phyloP scores from a whole-genome alignment of 2,888 invertebrate species.

The Limnephilus rhombicus region DNA sequence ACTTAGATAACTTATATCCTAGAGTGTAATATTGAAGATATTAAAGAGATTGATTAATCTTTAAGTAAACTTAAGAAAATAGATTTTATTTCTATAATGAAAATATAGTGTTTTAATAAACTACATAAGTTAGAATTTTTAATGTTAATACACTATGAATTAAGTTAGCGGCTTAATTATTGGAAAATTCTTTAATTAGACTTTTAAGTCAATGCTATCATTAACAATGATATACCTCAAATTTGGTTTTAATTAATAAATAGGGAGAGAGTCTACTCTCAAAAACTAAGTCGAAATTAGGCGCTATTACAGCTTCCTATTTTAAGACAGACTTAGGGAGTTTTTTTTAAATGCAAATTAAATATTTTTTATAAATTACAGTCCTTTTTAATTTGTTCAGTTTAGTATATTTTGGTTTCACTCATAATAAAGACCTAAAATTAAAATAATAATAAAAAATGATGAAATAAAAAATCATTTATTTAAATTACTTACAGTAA shows the following conservation, averaged over 20 bases:
- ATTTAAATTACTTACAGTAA: slow-evolving; percentile 52
- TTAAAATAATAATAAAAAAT: slow-evolving; percentile 76
- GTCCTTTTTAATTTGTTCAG: slow-evolving; percentile 72
- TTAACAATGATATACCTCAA: slow-evolving; percentile 26
- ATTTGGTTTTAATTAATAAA: slow-evolving; percentile 78
- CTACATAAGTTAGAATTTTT: slow-evolving; percentile 80
- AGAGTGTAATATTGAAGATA: slow-evolving; percentile 55
- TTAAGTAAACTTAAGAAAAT: slow-evolving; percentile 67
- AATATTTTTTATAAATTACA: slow-evolving; percentile 75
- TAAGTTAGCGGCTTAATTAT: too few relatives aligned
- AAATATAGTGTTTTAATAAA: slow-evolving; percentile 83
- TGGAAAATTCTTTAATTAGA: slow-evolving; percentile 66
- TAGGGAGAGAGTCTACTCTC: slow-evolving; percentile 68
- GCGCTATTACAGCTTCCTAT: slow-evolving; percentile 71
- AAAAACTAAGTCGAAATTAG: slow-evolving; percentile 78
- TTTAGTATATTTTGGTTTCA: slow-evolving; percentile 81
- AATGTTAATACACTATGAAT: slow-evolving; percentile 68
- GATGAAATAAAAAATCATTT: slow-evolving; percentile 69
- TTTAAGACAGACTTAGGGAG: slow-evolving; percentile 43
- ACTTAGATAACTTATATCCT: too few relatives aligned
- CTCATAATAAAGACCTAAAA: slow-evolving; percentile 77
- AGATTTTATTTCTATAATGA: slow-evolving; percentile 80
- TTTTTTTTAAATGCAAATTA: slow-evolving; percentile 76
- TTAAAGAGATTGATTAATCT: slow-evolving; percentile 69
- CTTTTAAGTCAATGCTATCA: slow-evolving; percentile 75